Evolutionary conservation across 2,888 invertebrate genomes (phyloP).

Genomic region (Ochropleura leucogaster): DNA sequence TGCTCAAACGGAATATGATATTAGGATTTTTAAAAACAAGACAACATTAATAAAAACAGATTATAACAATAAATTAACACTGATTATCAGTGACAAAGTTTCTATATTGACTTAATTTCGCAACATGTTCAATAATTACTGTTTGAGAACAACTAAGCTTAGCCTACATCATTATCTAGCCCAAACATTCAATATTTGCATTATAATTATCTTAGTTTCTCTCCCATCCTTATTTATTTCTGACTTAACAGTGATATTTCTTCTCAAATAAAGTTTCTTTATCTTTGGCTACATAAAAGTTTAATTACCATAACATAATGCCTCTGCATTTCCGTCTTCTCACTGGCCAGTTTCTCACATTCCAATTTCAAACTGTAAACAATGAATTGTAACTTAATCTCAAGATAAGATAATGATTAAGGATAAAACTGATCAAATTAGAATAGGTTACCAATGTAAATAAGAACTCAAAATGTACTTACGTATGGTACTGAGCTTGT

Average conservation of each 20-base stretch:
- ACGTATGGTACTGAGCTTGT: conserved; percentile 98
- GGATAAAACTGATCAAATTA: conserved; percentile 47
- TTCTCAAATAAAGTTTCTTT: conserved; percentile 64
- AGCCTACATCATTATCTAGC: conserved; percentile 60
- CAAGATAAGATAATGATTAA: conserved; percentile 50
- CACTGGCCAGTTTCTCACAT: conserved; percentile 98
- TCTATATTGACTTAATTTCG: conserved; percentile 46
- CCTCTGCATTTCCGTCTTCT: conserved; percentile 99
- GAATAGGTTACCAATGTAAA: conserved; percentile 38
- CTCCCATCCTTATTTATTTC: conserved; percentile 66
- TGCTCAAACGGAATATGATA: not conserved
- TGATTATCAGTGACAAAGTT: conserved; percentile 39
- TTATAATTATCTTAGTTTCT: conserved; percentile 65
- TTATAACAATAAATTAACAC: conserved; percentile 14
- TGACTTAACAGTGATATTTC: conserved; percentile 66
- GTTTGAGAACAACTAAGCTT: conserved; percentile 48
- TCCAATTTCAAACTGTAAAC: conserved; percentile 97
- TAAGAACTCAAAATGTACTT: conserved; percentile 84
- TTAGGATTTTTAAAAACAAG: not conserved
- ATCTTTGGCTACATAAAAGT: conserved; percentile 60
- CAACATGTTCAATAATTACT: conserved; percentile 45
- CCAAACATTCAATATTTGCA: conserved; percentile 69
- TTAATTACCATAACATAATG: conserved; percentile 98
- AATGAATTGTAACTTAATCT: conserved; percentile 56
- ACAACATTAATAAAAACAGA: not conserved